Conservation (phyloP, 2,888 invertebrate species). For the Ichneumon xanthorius region DNA sequence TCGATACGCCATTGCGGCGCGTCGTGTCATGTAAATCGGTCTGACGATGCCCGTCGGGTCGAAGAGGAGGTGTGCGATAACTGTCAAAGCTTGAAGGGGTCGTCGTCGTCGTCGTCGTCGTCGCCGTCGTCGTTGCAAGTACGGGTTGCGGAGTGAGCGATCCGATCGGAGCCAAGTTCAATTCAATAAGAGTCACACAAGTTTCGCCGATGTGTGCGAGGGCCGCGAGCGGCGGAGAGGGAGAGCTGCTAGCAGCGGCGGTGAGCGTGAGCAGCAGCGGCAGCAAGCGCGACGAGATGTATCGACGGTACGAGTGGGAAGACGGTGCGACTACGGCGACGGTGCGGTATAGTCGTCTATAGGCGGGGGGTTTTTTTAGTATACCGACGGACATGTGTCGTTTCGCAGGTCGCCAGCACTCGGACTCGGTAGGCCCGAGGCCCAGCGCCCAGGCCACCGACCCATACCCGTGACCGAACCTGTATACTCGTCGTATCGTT, state of each 20-base stretch:
- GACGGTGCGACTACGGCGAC: constrained; percentile 41
- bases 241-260: constrained; percentile 71
- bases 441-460: constrained; percentile 78
- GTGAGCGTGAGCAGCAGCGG: constrained; percentile 48
- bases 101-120: constrained; percentile 12
- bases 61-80: constrained; percentile 49
- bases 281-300: constrained; percentile 51
- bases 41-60: constrained; percentile 46
- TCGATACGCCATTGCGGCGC: constrained; percentile 83
- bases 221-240: constrained; percentile 72
- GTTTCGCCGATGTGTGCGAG: constrained; percentile 16
- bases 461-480: constrained; percentile 76
- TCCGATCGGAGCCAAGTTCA: constrained; percentile 59
- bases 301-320: constrained; percentile 64
- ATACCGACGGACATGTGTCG: constrained; percentile 73
- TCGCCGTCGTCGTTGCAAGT: background rate
- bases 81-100: constrained; percentile 56
- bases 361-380: constrained; percentile 19
- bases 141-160: constrained; percentile 9
- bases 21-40: constrained; percentile 78
- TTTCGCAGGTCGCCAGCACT: constrained; percentile 71
- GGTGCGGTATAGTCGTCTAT: constrained; percentile 21
- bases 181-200: constrained; percentile 43
- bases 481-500: constrained; percentile 36
- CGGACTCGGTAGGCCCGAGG: constrained; percentile 72